Evolutionary conservation across 2,113 vertebrate species (phyloP).

Genomic region (Tetrax tetrax): DNA sequence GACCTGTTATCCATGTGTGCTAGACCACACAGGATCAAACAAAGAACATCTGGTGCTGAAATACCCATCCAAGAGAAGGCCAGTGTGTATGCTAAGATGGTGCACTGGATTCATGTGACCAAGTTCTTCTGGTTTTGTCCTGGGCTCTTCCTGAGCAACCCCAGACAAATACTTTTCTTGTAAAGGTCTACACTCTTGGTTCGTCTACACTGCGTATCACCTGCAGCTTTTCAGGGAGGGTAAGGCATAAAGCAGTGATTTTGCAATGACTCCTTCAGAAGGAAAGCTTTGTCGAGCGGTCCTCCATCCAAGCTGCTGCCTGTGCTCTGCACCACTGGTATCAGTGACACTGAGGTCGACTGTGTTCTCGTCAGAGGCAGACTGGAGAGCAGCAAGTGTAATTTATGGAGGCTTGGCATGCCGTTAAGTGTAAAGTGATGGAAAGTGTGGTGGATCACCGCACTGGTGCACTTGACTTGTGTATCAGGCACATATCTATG

Average conservation of each 20-base stretch:
- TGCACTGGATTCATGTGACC: not conserved
- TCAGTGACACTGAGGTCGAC: not conserved
- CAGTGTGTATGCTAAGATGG: too few relatives aligned
- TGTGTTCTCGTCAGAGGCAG: not conserved
- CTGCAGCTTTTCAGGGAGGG: not conserved
- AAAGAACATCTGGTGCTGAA: not conserved
- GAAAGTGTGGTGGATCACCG: constrained; percentile 63
- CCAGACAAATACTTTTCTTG: not conserved
- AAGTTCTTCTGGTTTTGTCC: not conserved
- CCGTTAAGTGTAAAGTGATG: constrained; percentile 69
- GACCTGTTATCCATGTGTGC: not conserved
- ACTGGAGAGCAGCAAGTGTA: constrained; percentile 41
- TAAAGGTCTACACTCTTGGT: not conserved
- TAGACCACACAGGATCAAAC: not conserved
- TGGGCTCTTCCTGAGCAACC: not conserved
- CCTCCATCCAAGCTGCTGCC: not conserved
- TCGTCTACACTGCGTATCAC: not conserved
- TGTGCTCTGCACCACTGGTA: not conserved
- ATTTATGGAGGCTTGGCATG: constrained; percentile 65
- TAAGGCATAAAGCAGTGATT: not conserved
- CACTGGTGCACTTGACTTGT: constrained; percentile 64
- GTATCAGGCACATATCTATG: constrained; percentile 45
- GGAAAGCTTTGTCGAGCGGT: not conserved
- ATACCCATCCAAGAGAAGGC: not conserved
- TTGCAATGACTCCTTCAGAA: not conserved